Evolutionary conservation across 2,113 vertebrate genomes (phyloP), one percentile per base, ranked within the genome.

Genomic region (Pygoscelis adeliae): DNA sequence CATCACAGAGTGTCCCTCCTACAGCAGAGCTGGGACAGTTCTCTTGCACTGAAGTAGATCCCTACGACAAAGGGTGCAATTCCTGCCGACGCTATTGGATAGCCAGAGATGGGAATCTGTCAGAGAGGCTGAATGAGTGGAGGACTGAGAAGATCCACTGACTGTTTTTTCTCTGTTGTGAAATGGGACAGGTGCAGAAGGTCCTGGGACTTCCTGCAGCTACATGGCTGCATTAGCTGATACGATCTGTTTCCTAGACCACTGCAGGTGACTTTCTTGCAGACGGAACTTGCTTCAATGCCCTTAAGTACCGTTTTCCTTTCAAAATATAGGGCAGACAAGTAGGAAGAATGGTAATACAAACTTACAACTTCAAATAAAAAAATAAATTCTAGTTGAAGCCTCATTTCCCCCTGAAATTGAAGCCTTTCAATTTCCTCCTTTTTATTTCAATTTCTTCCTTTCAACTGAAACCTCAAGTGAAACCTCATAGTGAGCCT

Each of bases 61-160:
- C 23, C 9, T 23, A 11, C 2, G 8, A 15, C 3, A 21, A 5
- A 36, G 32, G 16, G 32, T 25, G 16, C 13, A n/a, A 1, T 47
- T 65, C 32, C 29, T 73, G 44, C 20, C 27, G 38, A 4, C 22
- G 66, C 38, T 34, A 13, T 46, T n/a, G 19, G 70, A 9, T 36
- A 80, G 10, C 27, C 16, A 21, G 27, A 53, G 32, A n/a, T 15
- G 17, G 17, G 40, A 70, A 8, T 83, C 74, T 66, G 40, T 46
- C n/a, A 10, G 32, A 34, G 42, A 58, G 29, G 25, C 27, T 74
- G 56, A 56, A 17, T 17, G 47, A 29, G 6, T 58, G 38, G 16
- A n/a, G n/a, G 15, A 15, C 52, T 59, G 19, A 47, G 49, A 52
- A 25, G 22, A 66, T 74, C 26, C 18, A 19, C 23, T 34, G 59